phyloP scores from a whole-genome alignment of 1,140 invertebrate species.

The Scaptomyza pallida region DNA sequence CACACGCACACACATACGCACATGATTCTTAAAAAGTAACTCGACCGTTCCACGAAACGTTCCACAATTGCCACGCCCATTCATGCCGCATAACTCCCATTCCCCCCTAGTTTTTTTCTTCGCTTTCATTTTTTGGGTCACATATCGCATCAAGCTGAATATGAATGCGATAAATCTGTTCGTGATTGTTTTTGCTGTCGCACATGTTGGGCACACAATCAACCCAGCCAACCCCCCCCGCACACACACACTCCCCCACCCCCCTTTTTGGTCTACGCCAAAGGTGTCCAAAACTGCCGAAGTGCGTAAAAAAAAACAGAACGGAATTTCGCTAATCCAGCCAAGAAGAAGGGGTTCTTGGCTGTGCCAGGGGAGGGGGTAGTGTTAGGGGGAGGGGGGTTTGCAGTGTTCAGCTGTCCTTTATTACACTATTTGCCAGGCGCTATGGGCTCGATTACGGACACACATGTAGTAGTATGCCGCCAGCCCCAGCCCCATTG shows the following conservation, averaged over 20 bases:
- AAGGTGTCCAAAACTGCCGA: slow-evolving; percentile 35
- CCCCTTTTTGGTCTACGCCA: slow-evolving; percentile 2
- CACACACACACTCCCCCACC: background rate
- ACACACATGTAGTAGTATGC: slow-evolving; percentile 53
- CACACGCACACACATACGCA: slow-evolving; percentile 26
- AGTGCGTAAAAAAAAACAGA: slow-evolving; percentile 51
- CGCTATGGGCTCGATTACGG: slow-evolving; percentile 60
- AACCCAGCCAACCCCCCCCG: background rate
- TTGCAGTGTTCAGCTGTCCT: slow-evolving; percentile 62
- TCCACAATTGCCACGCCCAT: slow-evolving; percentile 13
- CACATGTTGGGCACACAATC: slow-evolving; percentile 22
- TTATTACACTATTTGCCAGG: slow-evolving; percentile 73
- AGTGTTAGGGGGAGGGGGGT: slow-evolving; percentile 10
- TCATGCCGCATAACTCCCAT: too few relatives aligned
- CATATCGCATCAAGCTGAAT: slow-evolving; percentile 79
- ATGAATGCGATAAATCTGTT: slow-evolving; percentile 83
- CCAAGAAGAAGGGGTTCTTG: slow-evolving; percentile 8
- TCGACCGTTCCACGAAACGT: slow-evolving; percentile 13
- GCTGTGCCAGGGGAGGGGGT: slow-evolving; percentile 1
- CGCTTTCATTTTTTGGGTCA: slow-evolving; percentile 41
- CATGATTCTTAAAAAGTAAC: slow-evolving; percentile 30
- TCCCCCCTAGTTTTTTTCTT: background rate
- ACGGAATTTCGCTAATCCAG: slow-evolving; percentile 76
- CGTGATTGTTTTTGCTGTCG: slow-evolving; percentile 78
- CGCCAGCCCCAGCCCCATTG: background rate